Base-by-base conservation (phyloP, 1,140 invertebrate species). In the Drosophila varians region DNA sequence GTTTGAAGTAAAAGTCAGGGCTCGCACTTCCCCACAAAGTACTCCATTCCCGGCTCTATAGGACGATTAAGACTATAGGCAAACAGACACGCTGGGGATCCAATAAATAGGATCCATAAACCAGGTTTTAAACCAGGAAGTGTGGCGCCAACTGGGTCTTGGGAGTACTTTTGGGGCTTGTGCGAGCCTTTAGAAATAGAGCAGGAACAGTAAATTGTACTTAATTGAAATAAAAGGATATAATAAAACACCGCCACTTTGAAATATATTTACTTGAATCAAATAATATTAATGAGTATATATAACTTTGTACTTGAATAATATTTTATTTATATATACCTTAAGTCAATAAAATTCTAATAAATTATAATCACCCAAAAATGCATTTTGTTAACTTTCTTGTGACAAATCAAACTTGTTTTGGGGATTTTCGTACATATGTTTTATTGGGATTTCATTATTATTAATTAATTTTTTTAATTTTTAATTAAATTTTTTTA, bases 241-340 rank as follows among this genome's bases (percentile, higher is more conserved):
- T 25, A 78, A 47, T 61, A 70, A 72, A 49, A 83, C 55, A 88
- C 56, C 80, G 57, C 86, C 74, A 89, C 70, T 86, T 78, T 72
- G 68, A 89, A 82, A 80, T 84, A 74, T 80, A 89, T 86, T 82
- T 87, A 87, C 86, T 89, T 86, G 77, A 86, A 87, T 87, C 84
- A 86, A 75, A 84, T 84, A 84, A 84, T 82, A 86, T 82, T 89
- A 87, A 87, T 83, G 74, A 89, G 77, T 90, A 89, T 86, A 76
- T 87, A 89, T 89, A 89, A 89, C 86, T 89, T 89, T 89, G 86
- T 89, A 89, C 86, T 89, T 89, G 86, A 89, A 89, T 89, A 89
- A 89, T 89, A 89, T 86, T 89, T 89, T 89, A 89, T 89, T 89
- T 89, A 84, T 89, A 89, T 89, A 80, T 89, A 82, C 53, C 62